Conservation (phyloP, 2,113 vertebrate species). For the Etheostoma spectabile region DNA sequence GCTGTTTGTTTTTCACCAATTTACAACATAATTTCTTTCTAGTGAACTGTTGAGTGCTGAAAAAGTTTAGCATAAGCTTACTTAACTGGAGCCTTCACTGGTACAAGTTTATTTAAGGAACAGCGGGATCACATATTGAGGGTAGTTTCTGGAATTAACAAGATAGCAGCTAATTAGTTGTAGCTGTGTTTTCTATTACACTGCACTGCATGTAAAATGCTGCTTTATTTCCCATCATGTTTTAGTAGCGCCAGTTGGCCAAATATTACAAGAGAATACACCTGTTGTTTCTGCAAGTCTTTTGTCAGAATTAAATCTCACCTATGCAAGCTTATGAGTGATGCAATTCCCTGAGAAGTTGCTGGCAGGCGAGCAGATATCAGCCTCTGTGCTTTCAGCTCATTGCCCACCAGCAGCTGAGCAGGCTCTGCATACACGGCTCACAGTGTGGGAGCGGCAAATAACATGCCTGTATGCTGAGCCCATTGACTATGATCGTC, state of each 20-base stretch:
- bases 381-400: constrained; percentile 41
- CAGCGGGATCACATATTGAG: constrained; percentile 8
- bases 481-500: constrained; percentile 42
- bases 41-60: constrained; percentile 33
- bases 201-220: constrained; percentile 40
- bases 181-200: constrained; percentile 49
- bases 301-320: constrained; percentile 67
- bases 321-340: constrained; percentile 35
- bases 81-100: constrained; percentile 22
- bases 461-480: constrained; percentile 32
- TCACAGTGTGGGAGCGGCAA: constrained; percentile 44
- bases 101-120: constrained; percentile 24
- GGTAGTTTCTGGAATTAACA: constrained; percentile 40
- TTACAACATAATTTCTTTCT: constrained; percentile 61
- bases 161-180: constrained; percentile 50
- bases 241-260: constrained; percentile 23
- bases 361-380: constrained; percentile 44
- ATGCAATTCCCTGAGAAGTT: constrained; percentile 41
- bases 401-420: constrained; percentile 43
- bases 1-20: constrained; percentile 60
- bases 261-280: constrained; percentile 41
- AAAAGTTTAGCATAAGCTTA: constrained; percentile 41
- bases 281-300: constrained; percentile 28
- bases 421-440: constrained; percentile 30
- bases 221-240: constrained; percentile 35